Evolutionary conservation across 1,140 invertebrate species (phyloP), one percentile per base, ranked within the genome.

Genomic region (Heliconius nattereri): DNA sequence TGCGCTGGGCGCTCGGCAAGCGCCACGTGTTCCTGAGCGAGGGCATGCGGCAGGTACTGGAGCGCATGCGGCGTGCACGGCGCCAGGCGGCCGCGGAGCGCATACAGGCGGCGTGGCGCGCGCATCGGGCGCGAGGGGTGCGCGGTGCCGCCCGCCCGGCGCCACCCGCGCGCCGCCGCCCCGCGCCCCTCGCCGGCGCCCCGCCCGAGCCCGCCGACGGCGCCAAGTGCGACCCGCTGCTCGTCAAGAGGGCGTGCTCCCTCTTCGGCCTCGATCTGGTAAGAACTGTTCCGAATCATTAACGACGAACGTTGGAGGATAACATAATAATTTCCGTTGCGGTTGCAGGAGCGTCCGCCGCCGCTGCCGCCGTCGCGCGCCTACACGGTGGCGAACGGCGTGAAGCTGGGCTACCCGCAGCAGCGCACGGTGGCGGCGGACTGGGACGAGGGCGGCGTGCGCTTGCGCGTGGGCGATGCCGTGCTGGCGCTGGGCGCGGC

Each of bases 1-100:
- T 97, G 75, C 97, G 96, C 87, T 98, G 98, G 98, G 97, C 98
- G n/a, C 95, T 98, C 32, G 98, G 98, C 79, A 98, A 98, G 90
- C 95, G 98, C 57, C 98, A 99, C 89, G 97, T 99, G 26, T 99
- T 99, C 94, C 96, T 99, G 80, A 99, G 98, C 94, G 98, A 99
- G 94, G 97, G 98, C 9, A 98, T 98, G 81, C 95, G 98, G 23
- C 98, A 99, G 94, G 89, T 92, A 54, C 40, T 93, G 54, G 98
- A 99, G 94, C 96, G 96, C 80, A 93, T 98, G 83, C 95, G 98
- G 75, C 96, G 96, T 19, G 97, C 97, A 77, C 97, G 96, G 1
- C 95, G 98, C 3, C 96, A 97, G 81, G 96, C 96, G 82, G 97
- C 98, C 2, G 98, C 98, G 0, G 96, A 96, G 3, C 85, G 96